Evolutionary conservation across 2,113 vertebrate species (phyloP).

Genomic region (Carassius gibelio): DNA sequence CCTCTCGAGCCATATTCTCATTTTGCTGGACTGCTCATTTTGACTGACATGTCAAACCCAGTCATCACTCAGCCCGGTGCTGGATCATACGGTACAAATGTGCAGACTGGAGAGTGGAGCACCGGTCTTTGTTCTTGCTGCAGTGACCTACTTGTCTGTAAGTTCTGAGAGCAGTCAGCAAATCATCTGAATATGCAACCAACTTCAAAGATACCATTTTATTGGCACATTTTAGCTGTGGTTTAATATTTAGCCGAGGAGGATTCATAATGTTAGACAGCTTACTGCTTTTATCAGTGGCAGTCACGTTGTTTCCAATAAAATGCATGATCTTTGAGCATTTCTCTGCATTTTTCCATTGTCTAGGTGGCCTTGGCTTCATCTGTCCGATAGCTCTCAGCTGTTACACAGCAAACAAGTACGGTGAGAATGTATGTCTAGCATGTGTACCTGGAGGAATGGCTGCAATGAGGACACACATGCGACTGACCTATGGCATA

Average conservation of each 20-base stretch:
- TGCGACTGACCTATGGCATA: conserved; percentile 82
- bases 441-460: conserved; percentile 75
- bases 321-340: background rate
- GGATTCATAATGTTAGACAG: background rate
- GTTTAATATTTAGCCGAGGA: background rate
- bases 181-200: background rate
- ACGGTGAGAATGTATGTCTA: conserved; percentile 76
- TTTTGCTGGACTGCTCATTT: conserved; percentile 18
- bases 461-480: conserved; percentile 80
- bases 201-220: background rate
- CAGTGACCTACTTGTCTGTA: conserved; percentile 75
- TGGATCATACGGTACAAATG: conserved; percentile 75
- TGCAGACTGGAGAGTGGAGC: conserved; percentile 80
- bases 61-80: conserved; percentile 75
- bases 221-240: background rate
- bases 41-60: conserved; percentile 75
- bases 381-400: conserved; percentile 70
- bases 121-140: conserved; percentile 77
- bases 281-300: background rate
- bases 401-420: conserved; percentile 77
- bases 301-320: background rate
- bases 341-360: background rate
- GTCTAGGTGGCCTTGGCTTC: conserved; percentile 71
- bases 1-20: background rate
- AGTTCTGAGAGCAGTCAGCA: conserved; percentile 58